phyloP scores from a whole-genome alignment of 2,797 vertebrate species.

The Cygnus olor region DNA sequence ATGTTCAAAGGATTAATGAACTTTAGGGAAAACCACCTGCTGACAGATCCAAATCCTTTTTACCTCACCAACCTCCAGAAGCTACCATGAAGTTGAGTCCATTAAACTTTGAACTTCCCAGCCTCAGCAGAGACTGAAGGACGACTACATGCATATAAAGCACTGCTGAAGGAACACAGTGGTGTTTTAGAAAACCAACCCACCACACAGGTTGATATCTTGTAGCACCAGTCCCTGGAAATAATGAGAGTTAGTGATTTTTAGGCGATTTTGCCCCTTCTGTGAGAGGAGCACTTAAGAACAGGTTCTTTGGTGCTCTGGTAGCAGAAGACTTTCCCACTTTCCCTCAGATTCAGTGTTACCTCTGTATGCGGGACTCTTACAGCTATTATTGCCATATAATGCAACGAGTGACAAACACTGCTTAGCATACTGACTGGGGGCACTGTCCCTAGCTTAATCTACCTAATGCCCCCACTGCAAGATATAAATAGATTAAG shows the following conservation, averaged over 20 bases:
- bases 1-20: conserved; percentile 30
- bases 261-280: not conserved
- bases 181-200: not conserved
- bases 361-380: conserved; percentile 2
- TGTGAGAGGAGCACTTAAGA: conserved; percentile 17
- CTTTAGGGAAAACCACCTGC: not conserved
- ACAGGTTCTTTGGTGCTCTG: not conserved
- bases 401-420: conserved; percentile 88
- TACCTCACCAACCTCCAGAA: not conserved
- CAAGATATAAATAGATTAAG: conserved; percentile 95
- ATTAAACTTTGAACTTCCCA: not conserved
- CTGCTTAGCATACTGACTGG: conserved; percentile 88
- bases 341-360: conserved; percentile 54
- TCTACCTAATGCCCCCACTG: conserved; percentile 94
- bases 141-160: not conserved
- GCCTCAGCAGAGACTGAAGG: not conserved
- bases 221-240: not conserved
- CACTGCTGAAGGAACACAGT: not conserved
- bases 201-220: not conserved
- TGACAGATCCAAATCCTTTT: not conserved
- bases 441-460: conserved; percentile 82
- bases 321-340: conserved; percentile 30
- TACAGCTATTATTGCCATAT: conserved; percentile 76
- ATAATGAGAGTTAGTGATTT: not conserved
- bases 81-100: not conserved